A percentile compares a stretch with the other conserved stretches of the same genome.
phyloP scores from a whole-genome alignment of 2,888 invertebrate genomes.

The Eulithis testata region DNA sequence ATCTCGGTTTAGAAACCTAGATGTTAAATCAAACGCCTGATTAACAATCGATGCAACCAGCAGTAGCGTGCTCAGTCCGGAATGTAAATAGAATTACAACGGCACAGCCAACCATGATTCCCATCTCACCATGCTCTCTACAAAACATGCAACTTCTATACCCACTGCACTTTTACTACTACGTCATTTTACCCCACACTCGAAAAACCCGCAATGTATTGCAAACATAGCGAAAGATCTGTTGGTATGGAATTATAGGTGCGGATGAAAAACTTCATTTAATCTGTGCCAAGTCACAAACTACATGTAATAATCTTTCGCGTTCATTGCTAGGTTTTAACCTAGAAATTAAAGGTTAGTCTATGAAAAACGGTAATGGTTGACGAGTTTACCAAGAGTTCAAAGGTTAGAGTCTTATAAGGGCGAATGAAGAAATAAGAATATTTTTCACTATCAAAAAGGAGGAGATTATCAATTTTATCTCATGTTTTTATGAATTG shows the following conservation, averaged over 20 bases:
- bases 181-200: background rate
- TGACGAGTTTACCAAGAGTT: background rate
- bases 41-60: slow-evolving; percentile 21
- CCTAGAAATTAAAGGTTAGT: background rate
- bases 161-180: slow-evolving; percentile 35
- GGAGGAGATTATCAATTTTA: too few relatives aligned
- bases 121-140: slow-evolving; percentile 37
- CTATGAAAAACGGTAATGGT: slow-evolving; percentile 8
- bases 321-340: background rate
- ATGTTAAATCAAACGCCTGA: background rate
- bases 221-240: slow-evolving; percentile 1
- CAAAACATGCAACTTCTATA: slow-evolving; percentile 13
- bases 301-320: slow-evolving; percentile 7
- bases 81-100: slow-evolving; percentile 67
- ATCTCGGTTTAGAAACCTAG: background rate
- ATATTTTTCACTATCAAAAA: too few relatives aligned
- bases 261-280: slow-evolving; percentile 8
- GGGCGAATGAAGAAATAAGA: too few relatives aligned
- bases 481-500: too few relatives aligned
- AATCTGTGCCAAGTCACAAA: slow-evolving; percentile 16
- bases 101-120: slow-evolving; percentile 52
- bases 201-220: slow-evolving; percentile 25
- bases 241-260: slow-evolving; percentile 3
- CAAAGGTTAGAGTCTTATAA: too few relatives aligned
- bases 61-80: slow-evolving; percentile 50